Evolutionary conservation across 2,888 invertebrate genomes (phyloP).

Genomic region (Nineta flava): DNA sequence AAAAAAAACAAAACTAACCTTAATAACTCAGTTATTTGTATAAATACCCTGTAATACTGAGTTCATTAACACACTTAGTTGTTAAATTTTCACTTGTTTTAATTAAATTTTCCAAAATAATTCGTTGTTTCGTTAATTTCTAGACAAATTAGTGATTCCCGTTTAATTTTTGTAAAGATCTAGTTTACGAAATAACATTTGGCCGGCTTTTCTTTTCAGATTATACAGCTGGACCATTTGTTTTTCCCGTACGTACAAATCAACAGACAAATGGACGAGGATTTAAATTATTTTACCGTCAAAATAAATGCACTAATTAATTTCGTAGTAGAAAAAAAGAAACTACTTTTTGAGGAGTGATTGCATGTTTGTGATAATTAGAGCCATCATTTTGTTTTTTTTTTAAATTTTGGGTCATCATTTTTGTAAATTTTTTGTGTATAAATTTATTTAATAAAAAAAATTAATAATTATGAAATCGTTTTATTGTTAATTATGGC

Average conservation of each 20-base stretch:
- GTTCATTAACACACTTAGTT: too few species aligned
- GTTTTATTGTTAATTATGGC: too few species aligned
- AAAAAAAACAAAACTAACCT: not conserved
- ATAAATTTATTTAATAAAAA: not conserved
- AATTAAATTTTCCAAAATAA: too few species aligned
- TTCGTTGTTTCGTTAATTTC: too few species aligned
- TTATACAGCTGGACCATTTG: slow-evolving; percentile 49
- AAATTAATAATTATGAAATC: not conserved
- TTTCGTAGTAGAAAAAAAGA: not conserved
- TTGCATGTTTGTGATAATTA: not conserved
- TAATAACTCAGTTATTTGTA: too few species aligned
- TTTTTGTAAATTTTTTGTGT: not conserved
- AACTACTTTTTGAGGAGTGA: not conserved
- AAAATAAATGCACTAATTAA: slow-evolving; percentile 38
- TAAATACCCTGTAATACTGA: too few species aligned
- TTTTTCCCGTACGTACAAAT: slow-evolving; percentile 50
- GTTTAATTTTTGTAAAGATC: too few species aligned
- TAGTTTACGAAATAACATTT: too few species aligned
- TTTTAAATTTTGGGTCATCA: not conserved
- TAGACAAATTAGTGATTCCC: too few species aligned
- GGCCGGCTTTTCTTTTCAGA: slow-evolving; percentile 40
- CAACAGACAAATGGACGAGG: slow-evolving; percentile 48
- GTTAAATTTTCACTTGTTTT: too few species aligned
- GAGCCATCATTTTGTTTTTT: not conserved
- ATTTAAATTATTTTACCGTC: slow-evolving; percentile 50